Evolutionary conservation across 2,113 vertebrate genomes (phyloP).

Genomic region (Solenodon paradoxus): DNA sequence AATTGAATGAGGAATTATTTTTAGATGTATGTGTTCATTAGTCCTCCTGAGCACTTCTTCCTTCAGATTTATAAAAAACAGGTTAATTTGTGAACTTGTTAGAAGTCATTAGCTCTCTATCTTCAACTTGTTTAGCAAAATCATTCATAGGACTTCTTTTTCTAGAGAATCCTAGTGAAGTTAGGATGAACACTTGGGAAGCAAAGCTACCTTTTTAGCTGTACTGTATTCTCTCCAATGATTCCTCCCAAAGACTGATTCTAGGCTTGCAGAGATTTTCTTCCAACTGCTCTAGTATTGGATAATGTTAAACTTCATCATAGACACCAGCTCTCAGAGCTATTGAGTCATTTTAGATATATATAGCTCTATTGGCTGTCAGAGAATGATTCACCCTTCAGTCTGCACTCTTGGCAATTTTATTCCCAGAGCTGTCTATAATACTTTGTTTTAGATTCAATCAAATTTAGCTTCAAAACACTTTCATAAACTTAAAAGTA

Average conservation of each 20-base stretch:
- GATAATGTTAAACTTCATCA: neutral
- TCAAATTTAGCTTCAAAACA: conserved; percentile 17
- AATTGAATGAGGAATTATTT: conserved; percentile 68
- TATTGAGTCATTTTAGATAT: neutral
- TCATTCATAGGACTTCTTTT: neutral
- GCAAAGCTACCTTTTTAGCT: neutral
- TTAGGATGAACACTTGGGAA: neutral
- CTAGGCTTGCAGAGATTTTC: neutral
- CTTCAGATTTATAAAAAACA: conserved; percentile 38
- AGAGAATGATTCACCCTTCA: neutral
- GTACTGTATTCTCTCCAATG: neutral
- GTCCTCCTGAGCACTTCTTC: conserved; percentile 24
- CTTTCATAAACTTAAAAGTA: neutral
- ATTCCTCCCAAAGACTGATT: neutral
- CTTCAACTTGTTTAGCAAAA: neutral
- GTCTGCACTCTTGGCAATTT: neutral
- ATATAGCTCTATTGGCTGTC: neutral
- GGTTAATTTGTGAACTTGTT: conserved; percentile 45
- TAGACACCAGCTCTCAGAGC: neutral
- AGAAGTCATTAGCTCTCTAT: conserved; percentile 60
- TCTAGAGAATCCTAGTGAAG: neutral
- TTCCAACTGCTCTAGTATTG: neutral
- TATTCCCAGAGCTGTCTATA: neutral
- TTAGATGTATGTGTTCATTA: conserved; percentile 63
- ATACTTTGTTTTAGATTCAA: neutral